Evolutionary conservation across 2,113 vertebrate species (phyloP), one percentile per base, ranked within the genome.

Genomic region (Cynopterus brachyotis): DNA sequence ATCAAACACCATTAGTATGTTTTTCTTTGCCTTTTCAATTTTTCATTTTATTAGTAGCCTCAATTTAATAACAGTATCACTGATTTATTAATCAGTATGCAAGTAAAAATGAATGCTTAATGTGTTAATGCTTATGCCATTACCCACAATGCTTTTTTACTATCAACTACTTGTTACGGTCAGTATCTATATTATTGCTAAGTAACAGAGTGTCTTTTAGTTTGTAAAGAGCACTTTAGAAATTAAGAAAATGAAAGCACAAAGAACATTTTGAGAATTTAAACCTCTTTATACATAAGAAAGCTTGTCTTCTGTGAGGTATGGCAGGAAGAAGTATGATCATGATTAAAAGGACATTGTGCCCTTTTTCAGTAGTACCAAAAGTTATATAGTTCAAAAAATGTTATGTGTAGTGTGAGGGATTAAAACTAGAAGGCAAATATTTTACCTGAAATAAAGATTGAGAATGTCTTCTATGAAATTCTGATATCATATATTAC

Each of bases 211-310:
- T 85, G 10, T 85, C 83, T 91, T 96, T 78, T 75, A 92, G 59
- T 59, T 92, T 60, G 5, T 85, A 96, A 88, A 96, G 81, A 90
- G 26, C 83, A 81, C 92, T 96, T 97, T 79, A 67, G 82, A 96
- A 92, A 89, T 93, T 93, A 97, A 97, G 76, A 88, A 92, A 92
- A 72, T 9, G 20, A 62, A 96, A 70, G 1, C 37, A 96, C 42
- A 83, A 66, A 80, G n/a, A 84, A 87, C 40, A 87, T 60, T 97
- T 79, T 93, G 76, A 92, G 42, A 32, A 70, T 66, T 92, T 87
- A 53, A 82, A 82, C 42, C 28, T 50, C 47, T 95, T 93, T 12
- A 20, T 28, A 15, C 17, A 50, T 86, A 64, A 57, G 60, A 95
- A 80, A 66, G n/a, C 13, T 13, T 75, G n/a, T 91, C 45, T 95